Conservation (phyloP, 2,888 invertebrate species). For the Morpho helenor region DNA sequence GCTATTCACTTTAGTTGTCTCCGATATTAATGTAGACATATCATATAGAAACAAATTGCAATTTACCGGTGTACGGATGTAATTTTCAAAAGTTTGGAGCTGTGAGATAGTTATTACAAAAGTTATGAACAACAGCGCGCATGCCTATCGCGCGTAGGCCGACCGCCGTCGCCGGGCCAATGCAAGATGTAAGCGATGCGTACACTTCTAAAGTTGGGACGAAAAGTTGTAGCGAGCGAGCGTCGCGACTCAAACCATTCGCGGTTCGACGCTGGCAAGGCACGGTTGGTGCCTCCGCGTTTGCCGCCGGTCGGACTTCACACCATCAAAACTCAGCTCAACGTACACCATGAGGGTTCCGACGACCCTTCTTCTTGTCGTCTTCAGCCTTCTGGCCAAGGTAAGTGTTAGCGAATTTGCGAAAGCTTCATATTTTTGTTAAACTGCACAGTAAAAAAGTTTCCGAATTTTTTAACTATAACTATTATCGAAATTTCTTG, state of each 20-base stretch:
- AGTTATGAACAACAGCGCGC: constrained; percentile 30
- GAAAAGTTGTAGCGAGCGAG: constrained; percentile 40
- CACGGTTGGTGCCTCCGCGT: constrained; percentile 58
- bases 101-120: too few relatives aligned
- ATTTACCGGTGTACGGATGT: too few relatives aligned
- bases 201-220: constrained; percentile 37
- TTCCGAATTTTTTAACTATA: constrained; percentile 12
- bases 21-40: not conserved
- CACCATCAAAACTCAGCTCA: constrained; percentile 37
- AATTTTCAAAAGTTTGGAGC: too few relatives aligned
- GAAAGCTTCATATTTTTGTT: constrained; percentile 17
- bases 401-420: constrained; percentile 32
- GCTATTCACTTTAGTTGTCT: too few relatives aligned
- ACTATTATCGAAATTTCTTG: constrained; percentile 3
- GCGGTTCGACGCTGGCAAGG: constrained; percentile 60
- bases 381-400: constrained; percentile 35
- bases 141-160: constrained; percentile 43
- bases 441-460: constrained; percentile 22
- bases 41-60: not conserved
- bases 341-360: constrained; percentile 51
- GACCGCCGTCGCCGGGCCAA: constrained; percentile 20
- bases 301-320: constrained; percentile 39
- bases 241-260: constrained; percentile 46
- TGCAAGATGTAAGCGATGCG: constrained; percentile 33
- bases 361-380: constrained; percentile 49